Base-by-base conservation (phyloP, 2,113 vertebrate genomes). In the Lynx canadensis region DNA sequence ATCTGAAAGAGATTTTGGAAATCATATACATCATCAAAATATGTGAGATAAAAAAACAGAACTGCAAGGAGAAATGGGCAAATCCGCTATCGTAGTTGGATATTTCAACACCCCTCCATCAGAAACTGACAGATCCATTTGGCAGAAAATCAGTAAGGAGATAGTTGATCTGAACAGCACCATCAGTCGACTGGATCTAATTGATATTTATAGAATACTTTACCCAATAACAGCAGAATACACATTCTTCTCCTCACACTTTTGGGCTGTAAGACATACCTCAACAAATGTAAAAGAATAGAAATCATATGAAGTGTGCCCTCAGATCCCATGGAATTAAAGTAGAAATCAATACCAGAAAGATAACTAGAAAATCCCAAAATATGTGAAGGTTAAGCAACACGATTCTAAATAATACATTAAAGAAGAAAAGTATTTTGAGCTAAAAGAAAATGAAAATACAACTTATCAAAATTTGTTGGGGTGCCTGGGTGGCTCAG, bases 341-440 rank as follows among this genome's bases (percentile, higher is more conserved):
- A 95, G 11, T 63, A 95, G 74, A 90, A 74, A 38, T 86, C 82
- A 93, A 38, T 78, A 79, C 91, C 57, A 86, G 52, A 89, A 80
- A 74, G 45, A 81, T 82, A 89, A 68, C 60, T 83, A 69, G 33
- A 57, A 96, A 97, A 66, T 80, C 45, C 55, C 27, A 4, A 91
- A 93, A 79, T 83, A 88, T 8, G 11, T 90, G 57, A 13, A 89
- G 36, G 38, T 85, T 92, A 89, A 92, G 66, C 36, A 76, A 45
- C 18, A 85, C 7, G 45, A 68, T 85, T 89, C 16, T 85, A 92
- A 89, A 92, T 85, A 91, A 91, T 48, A 82, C 5, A 78, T 82
- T 45, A 9, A 95, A 82, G 60, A 73, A 41, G 52, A 52, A 55
- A 80, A 63, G 29, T 79, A 69, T 85, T 86, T 96, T 81, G 25